phyloP scores from a whole-genome alignment of 2,797 vertebrate species.

The Rousettus madagascariensis region DNA sequence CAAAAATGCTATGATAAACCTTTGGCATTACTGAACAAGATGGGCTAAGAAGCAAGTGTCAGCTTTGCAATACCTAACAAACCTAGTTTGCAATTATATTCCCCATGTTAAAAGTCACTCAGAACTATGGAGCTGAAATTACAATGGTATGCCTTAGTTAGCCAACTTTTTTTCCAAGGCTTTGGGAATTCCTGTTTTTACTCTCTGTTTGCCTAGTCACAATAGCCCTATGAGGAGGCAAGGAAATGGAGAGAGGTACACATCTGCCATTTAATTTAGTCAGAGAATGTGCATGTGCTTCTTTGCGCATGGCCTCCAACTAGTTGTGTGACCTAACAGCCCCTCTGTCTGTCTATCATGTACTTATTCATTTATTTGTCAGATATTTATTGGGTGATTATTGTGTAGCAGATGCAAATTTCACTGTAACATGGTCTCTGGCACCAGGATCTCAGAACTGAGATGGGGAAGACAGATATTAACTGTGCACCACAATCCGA shows the following conservation, averaged over 20 bases:
- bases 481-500: not conserved
- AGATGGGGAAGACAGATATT: not conserved
- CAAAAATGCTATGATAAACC: constrained; percentile 57
- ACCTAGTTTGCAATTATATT: constrained; percentile 57
- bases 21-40: constrained; percentile 19
- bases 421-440: not conserved
- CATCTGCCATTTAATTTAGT: not conserved
- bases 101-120: constrained; percentile 57
- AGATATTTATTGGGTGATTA: not conserved
- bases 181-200: constrained; percentile 11
- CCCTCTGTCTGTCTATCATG: not conserved
- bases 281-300: not conserved
- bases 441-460: not conserved
- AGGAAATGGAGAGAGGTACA: not conserved
- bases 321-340: not conserved
- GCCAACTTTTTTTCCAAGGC: constrained; percentile 41
- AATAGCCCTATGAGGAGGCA: not conserved
- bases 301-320: constrained; percentile 5
- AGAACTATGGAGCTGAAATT: constrained; percentile 51
- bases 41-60: constrained; percentile 21
- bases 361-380: not conserved
- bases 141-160: constrained; percentile 55
- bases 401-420: not conserved
- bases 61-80: constrained; percentile 46
- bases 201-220: constrained; percentile 36